Percentiles rank a stretch among this genome's conserved stretches.
phyloP scores from a whole-genome alignment of 2,888 invertebrate genomes.

The Meta bourneti region DNA sequence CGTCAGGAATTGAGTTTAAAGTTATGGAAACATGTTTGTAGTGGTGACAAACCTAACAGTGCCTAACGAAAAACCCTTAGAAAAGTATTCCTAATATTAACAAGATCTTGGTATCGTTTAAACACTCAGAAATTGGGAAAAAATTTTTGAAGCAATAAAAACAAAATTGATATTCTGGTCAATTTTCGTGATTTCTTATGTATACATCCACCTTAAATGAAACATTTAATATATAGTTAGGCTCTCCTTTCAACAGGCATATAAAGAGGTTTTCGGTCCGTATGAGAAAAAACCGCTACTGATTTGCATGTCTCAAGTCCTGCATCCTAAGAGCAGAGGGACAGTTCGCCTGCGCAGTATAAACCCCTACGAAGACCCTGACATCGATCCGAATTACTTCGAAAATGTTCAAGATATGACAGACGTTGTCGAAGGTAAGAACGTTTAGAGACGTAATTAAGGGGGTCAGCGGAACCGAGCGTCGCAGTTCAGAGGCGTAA shows the following conservation, averaged over 20 bases:
- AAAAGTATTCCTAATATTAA: too few species aligned
- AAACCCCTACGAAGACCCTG: constrained; percentile 47
- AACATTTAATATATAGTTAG: not conserved
- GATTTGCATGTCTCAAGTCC: constrained; percentile 57
- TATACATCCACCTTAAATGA: too few species aligned
- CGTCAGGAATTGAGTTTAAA: too few species aligned
- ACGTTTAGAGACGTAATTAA: not conserved
- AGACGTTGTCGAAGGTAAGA: constrained; percentile 60
- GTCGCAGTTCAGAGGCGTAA: not conserved
- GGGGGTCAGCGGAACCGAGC: too few species aligned
- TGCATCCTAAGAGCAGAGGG: constrained; percentile 59
- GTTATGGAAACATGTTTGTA: too few species aligned
- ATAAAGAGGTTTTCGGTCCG: constrained; percentile 49
- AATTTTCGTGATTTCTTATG: too few species aligned
- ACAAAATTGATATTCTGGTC: too few species aligned
- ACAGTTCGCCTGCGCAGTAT: constrained; percentile 29
- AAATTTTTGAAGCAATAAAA: too few species aligned
- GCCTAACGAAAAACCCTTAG: too few species aligned
- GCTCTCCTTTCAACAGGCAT: constrained; percentile 12
- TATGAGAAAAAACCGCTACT: constrained; percentile 53
- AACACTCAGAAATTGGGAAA: too few species aligned
- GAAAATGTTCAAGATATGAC: constrained; percentile 55
- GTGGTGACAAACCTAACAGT: too few species aligned
- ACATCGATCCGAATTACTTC: constrained; percentile 66
- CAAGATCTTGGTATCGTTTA: too few species aligned